These are phyloP conservation scores for Yponomeuta cagnagella DNA, from an alignment of 2,888 invertebrate species.

Conservation along the genomic window DNA sequence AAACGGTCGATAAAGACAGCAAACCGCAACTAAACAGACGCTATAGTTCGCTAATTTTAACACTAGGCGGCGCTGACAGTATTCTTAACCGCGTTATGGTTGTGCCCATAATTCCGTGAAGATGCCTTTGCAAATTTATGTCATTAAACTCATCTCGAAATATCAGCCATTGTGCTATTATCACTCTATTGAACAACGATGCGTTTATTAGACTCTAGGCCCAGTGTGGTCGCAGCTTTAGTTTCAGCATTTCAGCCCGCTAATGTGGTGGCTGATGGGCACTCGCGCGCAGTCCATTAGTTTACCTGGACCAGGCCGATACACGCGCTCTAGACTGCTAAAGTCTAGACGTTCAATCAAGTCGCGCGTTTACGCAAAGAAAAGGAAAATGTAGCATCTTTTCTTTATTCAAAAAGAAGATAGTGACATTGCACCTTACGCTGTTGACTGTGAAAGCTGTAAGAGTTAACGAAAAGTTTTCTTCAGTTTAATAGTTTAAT, in stretches of 20 bases:
- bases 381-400: conserved; percentile 4
- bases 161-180: too few species aligned
- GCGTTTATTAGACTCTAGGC: not conserved
- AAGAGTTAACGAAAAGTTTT: not conserved
- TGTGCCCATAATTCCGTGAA: too few species aligned
- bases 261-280: conserved; percentile 20
- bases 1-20: too few species aligned
- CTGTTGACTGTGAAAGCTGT: not conserved
- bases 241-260: conserved; percentile 33
- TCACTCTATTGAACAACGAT: too few species aligned
- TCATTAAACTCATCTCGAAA: too few species aligned
- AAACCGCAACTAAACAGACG: too few species aligned
- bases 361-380: not conserved
- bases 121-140: too few species aligned
- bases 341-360: not conserved
- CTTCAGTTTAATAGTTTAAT: not conserved
- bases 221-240: conserved; percentile 28
- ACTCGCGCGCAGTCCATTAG: conserved; percentile 23
- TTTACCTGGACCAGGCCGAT: conserved; percentile 25
- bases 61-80: too few species aligned
- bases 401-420: not conserved
- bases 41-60: too few species aligned
- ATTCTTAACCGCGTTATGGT: too few species aligned
- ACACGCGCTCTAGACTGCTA: not conserved
- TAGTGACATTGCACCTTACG: too few species aligned